Conservation (phyloP, 2,888 invertebrate genomes). For the Hypolimnas misippus region DNA sequence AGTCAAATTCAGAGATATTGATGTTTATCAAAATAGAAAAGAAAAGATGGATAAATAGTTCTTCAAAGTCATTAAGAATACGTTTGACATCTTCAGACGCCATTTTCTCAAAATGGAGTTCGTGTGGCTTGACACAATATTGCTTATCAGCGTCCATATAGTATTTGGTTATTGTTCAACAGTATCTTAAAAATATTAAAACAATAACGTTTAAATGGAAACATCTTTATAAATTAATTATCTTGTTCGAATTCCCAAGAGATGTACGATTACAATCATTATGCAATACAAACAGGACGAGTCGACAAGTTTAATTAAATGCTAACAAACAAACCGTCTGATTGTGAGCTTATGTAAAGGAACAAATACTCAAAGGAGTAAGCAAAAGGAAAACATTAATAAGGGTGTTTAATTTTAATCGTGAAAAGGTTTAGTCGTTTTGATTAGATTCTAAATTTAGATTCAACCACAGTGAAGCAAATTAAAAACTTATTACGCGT, state of each 20-base stretch:
- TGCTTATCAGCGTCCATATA: no score
- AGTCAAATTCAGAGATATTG: no score
- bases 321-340: conserved; percentile 22
- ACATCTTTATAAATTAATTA: neutral
- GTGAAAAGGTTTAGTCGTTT: neutral
- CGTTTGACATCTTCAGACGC: no score
- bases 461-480: neutral
- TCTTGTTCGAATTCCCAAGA: neutral
- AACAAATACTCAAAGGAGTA: conserved; percentile 22
- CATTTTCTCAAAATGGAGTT: no score
- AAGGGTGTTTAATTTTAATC: neutral
- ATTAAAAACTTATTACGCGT: neutral
- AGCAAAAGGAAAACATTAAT: conserved; percentile 9
- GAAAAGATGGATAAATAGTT: no score
- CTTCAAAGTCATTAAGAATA: no score
- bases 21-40: no score
- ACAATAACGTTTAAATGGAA: neutral
- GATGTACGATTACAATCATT: conserved; percentile 15
- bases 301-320: conserved; percentile 26
- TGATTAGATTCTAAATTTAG: neutral
- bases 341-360: conserved; percentile 1
- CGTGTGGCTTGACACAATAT: no score
- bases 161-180: no score
- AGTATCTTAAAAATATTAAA: no score
- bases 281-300: conserved; percentile 9